Evolutionary conservation across 2,888 invertebrate species (phyloP).

Genomic region (Caradrina clavipalpis): DNA sequence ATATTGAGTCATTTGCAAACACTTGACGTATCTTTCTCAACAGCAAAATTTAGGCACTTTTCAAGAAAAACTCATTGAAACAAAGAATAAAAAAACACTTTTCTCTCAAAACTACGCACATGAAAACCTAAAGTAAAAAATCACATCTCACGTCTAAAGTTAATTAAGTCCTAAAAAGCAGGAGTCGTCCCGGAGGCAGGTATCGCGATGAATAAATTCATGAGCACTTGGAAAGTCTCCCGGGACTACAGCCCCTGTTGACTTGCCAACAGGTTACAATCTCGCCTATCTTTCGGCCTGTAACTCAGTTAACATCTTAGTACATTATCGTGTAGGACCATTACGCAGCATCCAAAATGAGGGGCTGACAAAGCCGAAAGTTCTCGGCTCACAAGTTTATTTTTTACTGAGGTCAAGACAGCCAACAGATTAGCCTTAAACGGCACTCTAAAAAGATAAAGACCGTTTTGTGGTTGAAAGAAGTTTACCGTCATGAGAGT

Average conservation of each 20-base stretch:
- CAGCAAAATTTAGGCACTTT: background rate
- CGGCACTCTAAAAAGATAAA: constrained; percentile 2
- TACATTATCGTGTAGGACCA: constrained; percentile 38
- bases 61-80: background rate
- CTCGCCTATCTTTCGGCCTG: constrained; percentile 46
- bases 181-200: constrained; percentile 51
- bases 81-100: background rate
- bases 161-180: constrained; percentile 66
- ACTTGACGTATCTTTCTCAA: background rate
- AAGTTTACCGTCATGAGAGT: background rate
- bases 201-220: constrained; percentile 65
- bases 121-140: constrained; percentile 39
- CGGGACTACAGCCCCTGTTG: constrained; percentile 55
- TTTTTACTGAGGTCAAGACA: background rate
- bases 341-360: constrained; percentile 33
- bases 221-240: constrained; percentile 62
- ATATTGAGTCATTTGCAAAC: background rate
- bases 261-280: constrained; percentile 67
- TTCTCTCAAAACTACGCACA: constrained; percentile 14
- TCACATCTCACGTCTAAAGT: constrained; percentile 54
- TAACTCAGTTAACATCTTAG: constrained; percentile 58
- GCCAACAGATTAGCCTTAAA: constrained; percentile 1
- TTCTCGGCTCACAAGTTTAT: background rate
- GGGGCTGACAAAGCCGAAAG: constrained; percentile 19
- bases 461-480: background rate